Percentiles rank a stretch among this genome's conserved stretches.
Conservation (phyloP, 2,113 vertebrate species). For the Esox niger region DNA sequence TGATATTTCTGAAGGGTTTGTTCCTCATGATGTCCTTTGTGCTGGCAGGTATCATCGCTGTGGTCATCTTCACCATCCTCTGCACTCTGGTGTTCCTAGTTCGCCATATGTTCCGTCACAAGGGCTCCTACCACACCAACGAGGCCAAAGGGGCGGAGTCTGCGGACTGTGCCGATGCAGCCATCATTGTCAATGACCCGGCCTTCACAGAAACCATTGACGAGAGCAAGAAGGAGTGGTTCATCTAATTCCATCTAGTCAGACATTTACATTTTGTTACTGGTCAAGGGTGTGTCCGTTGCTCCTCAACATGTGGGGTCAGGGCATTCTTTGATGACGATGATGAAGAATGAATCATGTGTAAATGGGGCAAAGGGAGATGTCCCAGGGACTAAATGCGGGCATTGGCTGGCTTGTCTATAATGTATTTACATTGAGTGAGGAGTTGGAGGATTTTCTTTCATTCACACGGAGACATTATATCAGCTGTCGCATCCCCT, state of each 20-base stretch:
- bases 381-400: conserved; percentile 32
- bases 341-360: conserved; percentile 63
- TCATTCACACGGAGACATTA: conserved; percentile 6
- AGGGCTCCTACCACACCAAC: conserved; percentile 98
- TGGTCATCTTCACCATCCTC: conserved; percentile 90
- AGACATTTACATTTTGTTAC: conserved; percentile 1
- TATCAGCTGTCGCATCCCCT: conserved; percentile 10
- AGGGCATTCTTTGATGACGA: conserved; percentile 50
- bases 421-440: conserved; percentile 65
- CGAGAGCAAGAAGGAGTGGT: conserved; percentile 99
- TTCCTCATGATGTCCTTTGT: neutral
- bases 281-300: neutral
- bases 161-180: conserved; percentile 89
- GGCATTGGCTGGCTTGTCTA: conserved; percentile 55
- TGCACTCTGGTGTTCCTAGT: conserved; percentile 93
- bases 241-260: conserved; percentile 76
- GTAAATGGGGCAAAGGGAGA: conserved; percentile 8
- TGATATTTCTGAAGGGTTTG: too few relatives aligned
- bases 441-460: conserved; percentile 67
- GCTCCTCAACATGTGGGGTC: conserved; percentile 20
- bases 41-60: conserved; percentile 85
- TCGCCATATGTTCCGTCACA: conserved; percentile 96
- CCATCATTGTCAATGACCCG: conserved; percentile 97
- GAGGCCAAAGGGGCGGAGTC: conserved; percentile 96
- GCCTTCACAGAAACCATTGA: conserved; percentile 98